Evolutionary conservation across 2,888 invertebrate species (phyloP).

Genomic region (Tortricodes alternella): DNA sequence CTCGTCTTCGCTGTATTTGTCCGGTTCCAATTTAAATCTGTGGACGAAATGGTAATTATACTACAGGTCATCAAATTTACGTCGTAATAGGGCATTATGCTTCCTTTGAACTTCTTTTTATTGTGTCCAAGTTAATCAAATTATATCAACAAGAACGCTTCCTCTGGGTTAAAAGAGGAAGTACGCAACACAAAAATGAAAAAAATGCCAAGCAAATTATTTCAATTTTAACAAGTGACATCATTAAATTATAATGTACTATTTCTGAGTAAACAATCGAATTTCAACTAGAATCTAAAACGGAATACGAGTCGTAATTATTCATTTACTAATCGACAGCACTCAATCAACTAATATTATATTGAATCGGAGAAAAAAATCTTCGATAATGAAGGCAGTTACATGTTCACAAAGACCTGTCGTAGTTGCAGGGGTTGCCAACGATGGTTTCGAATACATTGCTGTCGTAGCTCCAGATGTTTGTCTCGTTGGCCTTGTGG

Average conservation of each 20-base stretch:
- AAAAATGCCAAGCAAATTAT: too few species aligned
- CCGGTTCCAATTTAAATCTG: constrained; percentile 82
- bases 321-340: too few species aligned
- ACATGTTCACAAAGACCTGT: constrained; percentile 62
- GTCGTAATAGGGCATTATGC: constrained; percentile 7
- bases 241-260: too few species aligned
- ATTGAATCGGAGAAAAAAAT: neutral
- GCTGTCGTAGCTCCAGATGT: constrained; percentile 69
- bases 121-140: too few species aligned
- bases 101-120: too few species aligned
- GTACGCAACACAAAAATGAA: too few species aligned
- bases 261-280: too few species aligned
- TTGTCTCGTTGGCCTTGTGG: constrained; percentile 75
- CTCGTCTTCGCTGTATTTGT: constrained; percentile 71
- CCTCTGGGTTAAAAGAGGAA: too few species aligned
- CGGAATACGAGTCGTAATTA: too few species aligned
- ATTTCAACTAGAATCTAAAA: too few species aligned
- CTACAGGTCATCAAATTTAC: neutral
- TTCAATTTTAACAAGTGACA: too few species aligned
- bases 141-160: too few species aligned
- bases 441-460: constrained; percentile 80
- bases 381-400: constrained; percentile 19
- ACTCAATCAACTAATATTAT: neutral
- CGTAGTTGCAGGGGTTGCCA: constrained; percentile 80
- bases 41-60: constrained; percentile 36